Conservation (phyloP, 2,797 vertebrate species). For the Catharus ustulatus region DNA sequence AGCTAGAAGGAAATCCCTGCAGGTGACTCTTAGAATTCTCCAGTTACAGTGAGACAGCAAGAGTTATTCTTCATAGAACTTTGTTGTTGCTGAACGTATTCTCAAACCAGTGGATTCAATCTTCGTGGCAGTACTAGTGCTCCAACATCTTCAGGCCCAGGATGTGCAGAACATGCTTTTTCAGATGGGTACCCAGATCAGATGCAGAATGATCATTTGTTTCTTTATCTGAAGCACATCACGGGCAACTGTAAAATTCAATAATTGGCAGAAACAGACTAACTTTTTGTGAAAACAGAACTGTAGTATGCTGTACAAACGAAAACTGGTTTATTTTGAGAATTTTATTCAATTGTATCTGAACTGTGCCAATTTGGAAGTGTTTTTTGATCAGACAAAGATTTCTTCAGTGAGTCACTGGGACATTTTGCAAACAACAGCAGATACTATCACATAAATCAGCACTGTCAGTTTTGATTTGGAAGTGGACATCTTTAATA, state of each 20-base stretch:
- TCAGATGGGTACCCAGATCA: not conserved
- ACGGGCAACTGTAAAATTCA: not conserved
- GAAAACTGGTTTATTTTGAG: not conserved
- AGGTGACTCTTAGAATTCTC: not conserved
- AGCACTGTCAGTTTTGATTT: slow-evolving; percentile 23
- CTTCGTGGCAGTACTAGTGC: not conserved
- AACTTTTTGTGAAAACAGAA: not conserved
- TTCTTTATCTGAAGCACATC: not conserved
- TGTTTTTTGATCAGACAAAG: not conserved
- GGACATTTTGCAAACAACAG: not conserved
- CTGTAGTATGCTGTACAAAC: not conserved
- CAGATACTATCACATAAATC: not conserved
- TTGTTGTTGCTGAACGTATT: not conserved
- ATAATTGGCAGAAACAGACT: not conserved
- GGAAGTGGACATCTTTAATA: slow-evolving; percentile 1
- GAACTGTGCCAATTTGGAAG: not conserved
- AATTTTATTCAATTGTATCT: not conserved
- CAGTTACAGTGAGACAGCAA: not conserved
- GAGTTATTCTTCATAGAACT: not conserved
- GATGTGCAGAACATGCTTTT: not conserved
- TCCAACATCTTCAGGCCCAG: not conserved
- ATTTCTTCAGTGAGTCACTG: not conserved
- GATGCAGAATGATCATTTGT: not conserved
- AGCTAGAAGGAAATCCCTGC: not conserved
- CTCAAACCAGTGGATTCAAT: not conserved